Percentiles rank a stretch among this genome's conserved stretches.
These are phyloP conservation scores for Otolemur garnettii DNA, from an alignment of 2,113 vertebrate species.

Conservation along the genomic window DNA sequence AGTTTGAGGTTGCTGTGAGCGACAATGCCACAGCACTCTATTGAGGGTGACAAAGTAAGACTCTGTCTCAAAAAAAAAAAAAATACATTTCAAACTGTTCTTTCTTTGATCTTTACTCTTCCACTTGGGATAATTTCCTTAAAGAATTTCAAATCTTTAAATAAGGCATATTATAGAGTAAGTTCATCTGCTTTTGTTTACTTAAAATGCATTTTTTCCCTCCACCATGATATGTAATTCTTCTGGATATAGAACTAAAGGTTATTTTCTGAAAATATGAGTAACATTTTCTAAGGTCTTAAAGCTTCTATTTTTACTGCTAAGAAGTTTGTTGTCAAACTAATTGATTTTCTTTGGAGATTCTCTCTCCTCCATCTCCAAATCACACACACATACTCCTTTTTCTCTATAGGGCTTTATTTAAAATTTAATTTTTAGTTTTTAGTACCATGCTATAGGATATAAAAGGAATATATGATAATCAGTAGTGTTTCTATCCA, in stretches of 20 bases:
- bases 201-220: neutral
- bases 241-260: neutral
- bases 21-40: no score
- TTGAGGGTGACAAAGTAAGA: no score
- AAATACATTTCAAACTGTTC: neutral
- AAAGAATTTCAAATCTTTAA: neutral
- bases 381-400: neutral
- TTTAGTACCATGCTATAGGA: neutral
- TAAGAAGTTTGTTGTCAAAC: neutral
- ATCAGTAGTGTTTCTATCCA: no score
- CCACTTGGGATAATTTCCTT: neutral
- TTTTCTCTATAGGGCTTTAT: neutral
- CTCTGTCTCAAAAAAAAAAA: neutral
- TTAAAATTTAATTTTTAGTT: neutral
- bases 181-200: neutral
- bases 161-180: neutral
- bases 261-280: neutral
- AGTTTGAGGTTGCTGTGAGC: no score
- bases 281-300: neutral
- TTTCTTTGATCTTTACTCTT: neutral
- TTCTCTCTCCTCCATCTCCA: accelerated
- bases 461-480: no score
- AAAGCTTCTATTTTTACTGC: neutral
- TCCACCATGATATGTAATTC: neutral
- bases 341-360: neutral